These are phyloP conservation scores for Rutilus rutilus DNA, from an alignment of 2,113 vertebrate genomes.

Conservation along the genomic window DNA sequence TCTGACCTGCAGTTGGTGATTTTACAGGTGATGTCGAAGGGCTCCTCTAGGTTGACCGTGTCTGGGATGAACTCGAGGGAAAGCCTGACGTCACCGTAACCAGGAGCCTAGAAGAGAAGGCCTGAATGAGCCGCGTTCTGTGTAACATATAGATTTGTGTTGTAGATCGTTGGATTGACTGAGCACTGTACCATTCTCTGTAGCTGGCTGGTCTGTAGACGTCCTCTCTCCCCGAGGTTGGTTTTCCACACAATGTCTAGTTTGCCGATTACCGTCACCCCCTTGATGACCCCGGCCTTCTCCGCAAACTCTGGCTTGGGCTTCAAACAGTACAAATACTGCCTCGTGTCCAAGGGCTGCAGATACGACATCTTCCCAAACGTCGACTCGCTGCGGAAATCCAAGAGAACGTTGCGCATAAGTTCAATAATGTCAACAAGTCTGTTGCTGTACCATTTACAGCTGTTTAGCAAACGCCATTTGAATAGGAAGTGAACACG, in stretches of 20 bases:
- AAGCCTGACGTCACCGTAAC: conserved; percentile 94
- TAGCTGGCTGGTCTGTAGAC: conserved; percentile 96
- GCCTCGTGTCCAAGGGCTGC: conserved; percentile 96
- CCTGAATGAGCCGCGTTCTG: background rate
- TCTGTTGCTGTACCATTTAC: background rate
- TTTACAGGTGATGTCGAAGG: conserved; percentile 96
- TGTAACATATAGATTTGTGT: background rate
- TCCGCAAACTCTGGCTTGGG: conserved; percentile 97
- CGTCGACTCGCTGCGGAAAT: conserved; percentile 83
- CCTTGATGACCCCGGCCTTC: conserved; percentile 97
- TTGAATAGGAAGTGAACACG: no score
- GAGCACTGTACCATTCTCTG: conserved; percentile 88
- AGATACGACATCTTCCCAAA: conserved; percentile 96
- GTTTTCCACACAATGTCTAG: conserved; percentile 99
- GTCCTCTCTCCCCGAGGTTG: conserved; percentile 93
- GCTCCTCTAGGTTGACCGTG: conserved; percentile 94
- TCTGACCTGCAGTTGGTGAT: conserved; percentile 97
- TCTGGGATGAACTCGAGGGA: conserved; percentile 96
- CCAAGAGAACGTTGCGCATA: background rate
- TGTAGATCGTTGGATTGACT: no score
- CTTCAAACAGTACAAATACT: conserved; percentile 96
- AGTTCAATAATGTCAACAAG: background rate
- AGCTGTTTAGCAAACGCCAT: no score
- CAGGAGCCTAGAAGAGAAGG: conserved; percentile 84
- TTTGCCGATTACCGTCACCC: conserved; percentile 97